These are phyloP conservation scores for Nycticebus coucang DNA, from an alignment of 2,113 vertebrate genomes.

Conservation along the genomic window DNA sequence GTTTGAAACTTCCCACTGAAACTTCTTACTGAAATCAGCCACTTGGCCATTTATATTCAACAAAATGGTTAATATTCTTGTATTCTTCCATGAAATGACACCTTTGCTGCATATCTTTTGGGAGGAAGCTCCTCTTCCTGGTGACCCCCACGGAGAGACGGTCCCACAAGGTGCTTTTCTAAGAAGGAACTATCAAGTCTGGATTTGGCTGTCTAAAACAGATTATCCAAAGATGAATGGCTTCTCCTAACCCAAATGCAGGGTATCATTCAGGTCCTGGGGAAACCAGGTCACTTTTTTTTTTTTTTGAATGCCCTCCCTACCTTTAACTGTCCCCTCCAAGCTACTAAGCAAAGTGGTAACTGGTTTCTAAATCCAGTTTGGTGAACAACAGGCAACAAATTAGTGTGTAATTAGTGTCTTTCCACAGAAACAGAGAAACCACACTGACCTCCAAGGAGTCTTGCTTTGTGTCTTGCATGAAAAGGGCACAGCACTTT, in stretches of 20 bases:
- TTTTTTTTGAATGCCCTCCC: neutral
- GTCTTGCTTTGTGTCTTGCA: neutral
- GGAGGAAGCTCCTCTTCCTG: neutral
- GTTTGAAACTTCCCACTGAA: conserved; percentile 30
- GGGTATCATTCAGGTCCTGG: neutral
- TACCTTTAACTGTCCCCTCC: neutral
- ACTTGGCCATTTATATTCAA: neutral
- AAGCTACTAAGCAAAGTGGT: neutral
- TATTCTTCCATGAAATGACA: neutral
- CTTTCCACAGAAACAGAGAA: neutral
- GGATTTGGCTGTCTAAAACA: neutral
- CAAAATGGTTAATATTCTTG: conserved; percentile 1
- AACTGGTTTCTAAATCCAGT: neutral
- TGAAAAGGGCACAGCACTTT: conserved; percentile 14
- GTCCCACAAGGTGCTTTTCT: neutral
- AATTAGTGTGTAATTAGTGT: neutral
- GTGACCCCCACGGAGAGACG: neutral
- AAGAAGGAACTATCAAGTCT: neutral
- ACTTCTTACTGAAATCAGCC: neutral
- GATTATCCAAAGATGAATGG: neutral
- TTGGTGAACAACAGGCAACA: neutral
- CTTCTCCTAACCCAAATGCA: neutral
- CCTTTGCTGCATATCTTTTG: neutral
- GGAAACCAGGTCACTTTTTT: neutral
- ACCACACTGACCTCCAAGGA: neutral